A percentile compares a stretch with the other conserved stretches of the same genome.
These are phyloP conservation scores for Garra rufa DNA, from an alignment of 2,113 vertebrate species.

Conservation along the genomic window DNA sequence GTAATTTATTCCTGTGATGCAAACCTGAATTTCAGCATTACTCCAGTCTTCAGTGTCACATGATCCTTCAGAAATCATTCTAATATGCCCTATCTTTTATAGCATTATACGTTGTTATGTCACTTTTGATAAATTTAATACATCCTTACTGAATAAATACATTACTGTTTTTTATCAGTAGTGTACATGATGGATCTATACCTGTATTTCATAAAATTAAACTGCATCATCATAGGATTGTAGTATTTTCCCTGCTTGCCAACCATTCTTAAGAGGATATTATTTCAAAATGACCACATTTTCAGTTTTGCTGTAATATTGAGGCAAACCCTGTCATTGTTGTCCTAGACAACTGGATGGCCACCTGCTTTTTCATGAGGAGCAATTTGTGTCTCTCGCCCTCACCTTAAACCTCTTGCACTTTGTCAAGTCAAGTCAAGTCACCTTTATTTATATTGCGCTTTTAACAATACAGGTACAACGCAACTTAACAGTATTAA, in stretches of 20 bases:
- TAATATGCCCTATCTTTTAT: not conserved
- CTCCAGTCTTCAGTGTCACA: not conserved
- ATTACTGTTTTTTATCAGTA: not conserved
- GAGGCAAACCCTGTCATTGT: not conserved
- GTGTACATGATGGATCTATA: not conserved
- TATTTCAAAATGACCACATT: too few relatives aligned
- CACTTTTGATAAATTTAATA: not conserved
- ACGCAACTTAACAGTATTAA: too few relatives aligned
- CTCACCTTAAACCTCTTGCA: not conserved
- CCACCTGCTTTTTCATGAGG: not conserved
- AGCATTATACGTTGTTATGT: not conserved
- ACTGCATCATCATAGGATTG: not conserved
- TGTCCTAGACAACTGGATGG: not conserved
- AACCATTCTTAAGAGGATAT: not conserved
- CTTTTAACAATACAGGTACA: too few relatives aligned
- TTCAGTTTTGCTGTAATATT: too few relatives aligned
- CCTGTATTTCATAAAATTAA: not conserved
- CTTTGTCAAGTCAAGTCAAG: too few relatives aligned
- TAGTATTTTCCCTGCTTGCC: not conserved
- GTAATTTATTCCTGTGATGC: not conserved
- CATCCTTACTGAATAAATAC: not conserved
- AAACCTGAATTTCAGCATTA: not conserved
- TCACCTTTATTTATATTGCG: too few relatives aligned
- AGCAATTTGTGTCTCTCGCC: not conserved
- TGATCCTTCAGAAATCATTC: not conserved